Conservation (phyloP, 53 echinoderm and acorn worm genomes). For the Hippasteria phrygiana region DNA sequence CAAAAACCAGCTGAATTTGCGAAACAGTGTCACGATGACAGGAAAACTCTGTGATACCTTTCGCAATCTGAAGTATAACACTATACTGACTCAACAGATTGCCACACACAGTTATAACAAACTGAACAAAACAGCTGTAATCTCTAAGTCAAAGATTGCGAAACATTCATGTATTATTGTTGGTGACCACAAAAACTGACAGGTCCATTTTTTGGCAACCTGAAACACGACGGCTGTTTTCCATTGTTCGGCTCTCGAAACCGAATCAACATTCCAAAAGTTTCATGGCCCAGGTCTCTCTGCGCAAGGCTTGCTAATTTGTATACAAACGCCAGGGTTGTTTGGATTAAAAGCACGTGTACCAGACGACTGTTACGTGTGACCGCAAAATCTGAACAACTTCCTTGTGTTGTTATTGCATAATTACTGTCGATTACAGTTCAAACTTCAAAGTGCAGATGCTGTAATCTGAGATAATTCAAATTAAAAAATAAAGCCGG, state of each 20-base stretch:
- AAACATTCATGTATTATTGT: conserved; percentile 33
- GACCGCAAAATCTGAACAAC: not conserved
- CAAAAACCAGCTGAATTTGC: not conserved
- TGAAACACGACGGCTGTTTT: conserved; percentile 46
- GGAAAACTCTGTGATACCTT: too few relatives aligned
- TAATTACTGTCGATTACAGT: not conserved
- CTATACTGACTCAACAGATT: not conserved
- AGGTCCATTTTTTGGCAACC: not conserved
- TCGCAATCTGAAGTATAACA: too few relatives aligned
- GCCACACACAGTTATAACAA: not conserved
- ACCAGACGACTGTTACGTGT: conserved; percentile 53
- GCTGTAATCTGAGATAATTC: too few relatives aligned
- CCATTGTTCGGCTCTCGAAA: conserved; percentile 43
- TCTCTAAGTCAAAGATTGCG: conserved; percentile 31
- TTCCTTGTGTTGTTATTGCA: not conserved
- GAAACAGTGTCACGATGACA: not conserved
- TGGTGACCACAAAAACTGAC: conserved; percentile 24
- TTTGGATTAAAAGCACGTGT: not conserved
- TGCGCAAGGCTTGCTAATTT: conserved; percentile 18
- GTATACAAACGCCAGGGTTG: conserved; percentile 50
- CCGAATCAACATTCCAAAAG: conserved; percentile 1
- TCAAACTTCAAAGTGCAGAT: too few relatives aligned
- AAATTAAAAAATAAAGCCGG: too few relatives aligned
- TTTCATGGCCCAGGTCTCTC: conserved; percentile 20
- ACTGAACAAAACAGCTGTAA: not conserved